These are phyloP conservation scores for Aegotheles bennettii DNA, from an alignment of 2,113 vertebrate species.

Conservation along the genomic window DNA sequence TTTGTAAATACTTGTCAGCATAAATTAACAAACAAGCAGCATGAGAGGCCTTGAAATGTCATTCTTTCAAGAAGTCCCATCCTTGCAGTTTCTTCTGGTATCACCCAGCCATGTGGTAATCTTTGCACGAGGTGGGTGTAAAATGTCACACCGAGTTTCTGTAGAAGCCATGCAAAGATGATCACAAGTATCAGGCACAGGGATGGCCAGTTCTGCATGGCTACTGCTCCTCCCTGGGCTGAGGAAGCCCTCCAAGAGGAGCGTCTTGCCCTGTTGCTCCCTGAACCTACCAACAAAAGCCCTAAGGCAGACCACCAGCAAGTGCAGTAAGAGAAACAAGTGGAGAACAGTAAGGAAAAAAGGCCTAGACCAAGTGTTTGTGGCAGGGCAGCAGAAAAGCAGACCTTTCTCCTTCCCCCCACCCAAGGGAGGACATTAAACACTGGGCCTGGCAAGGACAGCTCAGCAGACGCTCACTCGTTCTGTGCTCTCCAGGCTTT, in stretches of 20 bases:
- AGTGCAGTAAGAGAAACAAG: neutral
- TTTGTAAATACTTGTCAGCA: neutral
- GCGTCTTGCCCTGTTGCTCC: neutral
- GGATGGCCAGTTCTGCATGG: neutral
- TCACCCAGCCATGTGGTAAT: neutral
- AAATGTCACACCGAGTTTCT: neutral
- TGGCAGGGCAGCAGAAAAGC: neutral
- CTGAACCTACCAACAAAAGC: neutral
- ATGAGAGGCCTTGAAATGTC: neutral
- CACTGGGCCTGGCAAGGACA: neutral
- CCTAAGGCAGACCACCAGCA: fast-evolving
- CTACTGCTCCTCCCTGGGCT: fast-evolving
- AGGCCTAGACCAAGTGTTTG: neutral
- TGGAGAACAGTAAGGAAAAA: neutral
- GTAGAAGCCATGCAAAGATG: neutral
- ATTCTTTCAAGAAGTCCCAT: neutral
- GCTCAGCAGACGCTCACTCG: neutral
- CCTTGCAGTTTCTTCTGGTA: neutral
- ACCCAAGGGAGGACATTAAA: neutral
- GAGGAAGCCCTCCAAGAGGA: neutral
- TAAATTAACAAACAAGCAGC: neutral
- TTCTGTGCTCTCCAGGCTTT: neutral
- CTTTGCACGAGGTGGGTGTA: neutral
- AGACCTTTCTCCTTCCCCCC: neutral
- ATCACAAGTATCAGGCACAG: fast-evolving